Evolutionary conservation across 2,888 invertebrate species (phyloP).

Genomic region (Lasiommata megera): DNA sequence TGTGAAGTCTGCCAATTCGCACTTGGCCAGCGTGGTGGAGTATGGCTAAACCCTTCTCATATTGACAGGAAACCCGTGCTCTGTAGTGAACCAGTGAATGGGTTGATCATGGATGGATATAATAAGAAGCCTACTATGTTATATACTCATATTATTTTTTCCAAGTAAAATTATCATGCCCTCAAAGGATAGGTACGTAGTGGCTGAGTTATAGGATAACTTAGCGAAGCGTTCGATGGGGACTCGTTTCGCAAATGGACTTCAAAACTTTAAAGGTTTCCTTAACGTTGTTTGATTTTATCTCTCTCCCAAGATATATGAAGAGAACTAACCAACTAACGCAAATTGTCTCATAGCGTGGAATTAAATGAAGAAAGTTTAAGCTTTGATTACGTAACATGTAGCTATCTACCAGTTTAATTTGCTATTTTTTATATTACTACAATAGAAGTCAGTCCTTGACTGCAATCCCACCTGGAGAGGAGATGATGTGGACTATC

Average conservation of each 20-base stretch:
- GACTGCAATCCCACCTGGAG: too few relatives aligned
- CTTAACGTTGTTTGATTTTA: conserved; percentile 19
- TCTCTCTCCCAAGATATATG: background rate
- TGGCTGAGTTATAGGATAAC: conserved; percentile 8
- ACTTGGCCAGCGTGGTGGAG: too few relatives aligned
- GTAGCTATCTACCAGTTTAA: background rate
- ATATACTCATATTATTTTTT: too few relatives aligned
- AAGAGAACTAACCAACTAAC: background rate
- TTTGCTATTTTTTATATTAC: background rate
- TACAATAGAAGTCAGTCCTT: too few relatives aligned
- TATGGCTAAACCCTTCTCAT: too few relatives aligned
- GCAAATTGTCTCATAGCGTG: background rate
- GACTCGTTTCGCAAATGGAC: conserved; percentile 23
- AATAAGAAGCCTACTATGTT: too few relatives aligned
- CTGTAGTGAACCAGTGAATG: too few relatives aligned
- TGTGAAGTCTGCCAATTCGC: too few relatives aligned
- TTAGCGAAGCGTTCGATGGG: conserved; percentile 9
- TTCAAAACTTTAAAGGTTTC: conserved; percentile 23
- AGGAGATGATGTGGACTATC: too few relatives aligned
- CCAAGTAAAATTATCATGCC: background rate
- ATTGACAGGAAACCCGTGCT: too few relatives aligned
- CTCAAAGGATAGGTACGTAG: background rate
- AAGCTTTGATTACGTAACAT: background rate
- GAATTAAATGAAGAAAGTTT: background rate
- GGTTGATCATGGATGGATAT: too few relatives aligned